Conservation (phyloP, 2,888 invertebrate species). For the Nomada fucata region DNA sequence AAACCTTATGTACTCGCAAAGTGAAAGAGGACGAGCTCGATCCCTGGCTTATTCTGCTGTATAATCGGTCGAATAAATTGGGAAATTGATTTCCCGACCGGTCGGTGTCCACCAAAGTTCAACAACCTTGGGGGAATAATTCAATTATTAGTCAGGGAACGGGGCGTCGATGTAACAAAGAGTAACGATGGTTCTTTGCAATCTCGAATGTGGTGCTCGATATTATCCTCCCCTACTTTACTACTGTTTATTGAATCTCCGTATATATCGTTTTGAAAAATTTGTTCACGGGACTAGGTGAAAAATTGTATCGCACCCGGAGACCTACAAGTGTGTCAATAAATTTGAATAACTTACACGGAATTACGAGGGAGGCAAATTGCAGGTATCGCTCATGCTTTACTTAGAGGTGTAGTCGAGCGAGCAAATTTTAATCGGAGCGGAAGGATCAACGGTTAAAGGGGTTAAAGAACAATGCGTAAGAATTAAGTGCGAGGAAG, state of each 20-base stretch:
- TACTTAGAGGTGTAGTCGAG: background rate
- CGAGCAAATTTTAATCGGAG: conserved; percentile 24
- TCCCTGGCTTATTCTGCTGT: conserved; percentile 26
- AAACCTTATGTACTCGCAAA: conserved; percentile 47
- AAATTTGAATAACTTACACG: background rate
- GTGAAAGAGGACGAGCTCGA: conserved; percentile 33
- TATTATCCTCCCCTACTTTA: too few relatives aligned
- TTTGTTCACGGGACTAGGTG: too few relatives aligned
- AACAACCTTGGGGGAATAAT: background rate
- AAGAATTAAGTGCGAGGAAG: conserved; percentile 17
- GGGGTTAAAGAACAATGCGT: conserved; percentile 1
- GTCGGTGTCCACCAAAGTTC: background rate
- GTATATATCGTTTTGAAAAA: too few relatives aligned
- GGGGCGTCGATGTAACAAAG: too few relatives aligned
- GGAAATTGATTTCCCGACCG: conserved; percentile 35
- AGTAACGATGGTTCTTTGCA: too few relatives aligned
- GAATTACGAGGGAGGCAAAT: background rate
- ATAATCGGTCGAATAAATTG: conserved; percentile 48
- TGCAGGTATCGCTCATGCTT: background rate
- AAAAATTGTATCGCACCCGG: too few relatives aligned
- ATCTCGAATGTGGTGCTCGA: too few relatives aligned
- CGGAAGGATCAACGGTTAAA: conserved; percentile 5
- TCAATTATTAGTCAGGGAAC: conserved; percentile 5
- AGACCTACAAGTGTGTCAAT: background rate
- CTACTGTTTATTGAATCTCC: too few relatives aligned